A percentile compares a stretch with the other conserved stretches of the same genome.
phyloP scores from a whole-genome alignment of 2,797 vertebrate genomes.

The Botia kubotai region DNA sequence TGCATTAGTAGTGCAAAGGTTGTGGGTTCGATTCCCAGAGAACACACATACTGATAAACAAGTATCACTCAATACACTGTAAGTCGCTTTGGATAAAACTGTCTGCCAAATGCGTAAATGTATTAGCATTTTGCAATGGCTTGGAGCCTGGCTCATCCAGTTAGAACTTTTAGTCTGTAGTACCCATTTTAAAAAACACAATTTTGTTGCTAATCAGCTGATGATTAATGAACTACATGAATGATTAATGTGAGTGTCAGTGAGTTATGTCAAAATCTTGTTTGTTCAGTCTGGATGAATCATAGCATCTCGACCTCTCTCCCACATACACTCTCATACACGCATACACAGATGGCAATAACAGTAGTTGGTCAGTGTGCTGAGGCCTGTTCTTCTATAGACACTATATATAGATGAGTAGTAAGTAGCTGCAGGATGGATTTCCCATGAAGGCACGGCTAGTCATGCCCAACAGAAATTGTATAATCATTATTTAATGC shows the following conservation, averaged over 20 bases:
- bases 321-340: constrained; percentile 25
- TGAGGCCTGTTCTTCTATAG: constrained; percentile 30
- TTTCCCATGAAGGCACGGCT: constrained; percentile 34
- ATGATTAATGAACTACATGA: constrained; percentile 15
- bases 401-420: constrained; percentile 42
- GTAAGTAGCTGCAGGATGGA: constrained; percentile 30
- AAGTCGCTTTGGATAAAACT: no score
- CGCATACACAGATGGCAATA: constrained; percentile 41
- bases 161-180: neutral
- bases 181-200: neutral
- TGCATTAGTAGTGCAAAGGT: no score
- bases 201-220: neutral
- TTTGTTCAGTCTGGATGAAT: constrained; percentile 41
- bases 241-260: constrained; percentile 35
- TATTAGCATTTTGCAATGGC: neutral
- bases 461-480: constrained; percentile 26
- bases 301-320: constrained; percentile 36
- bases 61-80: no score
- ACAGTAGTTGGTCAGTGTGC: constrained; percentile 41
- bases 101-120: no score
- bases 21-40: no score
- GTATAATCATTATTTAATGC: constrained; percentile 18
- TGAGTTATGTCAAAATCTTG: constrained; percentile 31
- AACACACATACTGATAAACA: no score
- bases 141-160: neutral